Evolutionary conservation across 1,140 invertebrate genomes (phyloP).

Genomic region (Dendroctonus valens): DNA sequence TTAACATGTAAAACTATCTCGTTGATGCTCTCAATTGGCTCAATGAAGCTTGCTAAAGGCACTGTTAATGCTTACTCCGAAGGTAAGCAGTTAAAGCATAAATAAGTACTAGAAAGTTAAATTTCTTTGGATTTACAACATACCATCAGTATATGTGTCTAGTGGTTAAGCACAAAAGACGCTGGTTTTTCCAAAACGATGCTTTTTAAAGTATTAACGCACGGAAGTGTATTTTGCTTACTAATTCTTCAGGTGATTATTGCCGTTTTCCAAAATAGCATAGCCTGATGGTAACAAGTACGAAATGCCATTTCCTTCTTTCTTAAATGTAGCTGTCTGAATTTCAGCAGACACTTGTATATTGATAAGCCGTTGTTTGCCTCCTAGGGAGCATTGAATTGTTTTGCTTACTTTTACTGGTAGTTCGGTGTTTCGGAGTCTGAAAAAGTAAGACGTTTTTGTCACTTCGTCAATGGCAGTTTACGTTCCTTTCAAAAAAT

Average conservation of each 20-base stretch:
- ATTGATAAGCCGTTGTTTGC: constrained; percentile 62
- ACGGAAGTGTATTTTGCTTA: not conserved
- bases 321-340: constrained; percentile 61
- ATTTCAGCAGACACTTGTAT: constrained; percentile 63
- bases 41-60: no score
- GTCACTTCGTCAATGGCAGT: no score
- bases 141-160: no score
- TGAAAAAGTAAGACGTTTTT: constrained; percentile 43
- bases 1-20: no score
- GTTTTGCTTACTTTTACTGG: constrained; percentile 63
- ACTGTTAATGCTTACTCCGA: no score
- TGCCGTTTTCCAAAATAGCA: constrained; percentile 47
- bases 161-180: no score
- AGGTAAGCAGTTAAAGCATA: no score
- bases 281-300: constrained; percentile 57
- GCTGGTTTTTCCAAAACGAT: no score
- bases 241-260: constrained; percentile 43
- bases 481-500: no score
- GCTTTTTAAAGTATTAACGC: no score
- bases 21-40: no score
- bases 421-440: constrained; percentile 60
- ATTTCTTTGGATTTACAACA: no score
- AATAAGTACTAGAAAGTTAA: not conserved
- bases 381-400: constrained; percentile 72
- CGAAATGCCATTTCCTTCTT: constrained; percentile 56